Conservation (phyloP, 2,113 vertebrate genomes). For the Sylvicapra grimmia region DNA sequence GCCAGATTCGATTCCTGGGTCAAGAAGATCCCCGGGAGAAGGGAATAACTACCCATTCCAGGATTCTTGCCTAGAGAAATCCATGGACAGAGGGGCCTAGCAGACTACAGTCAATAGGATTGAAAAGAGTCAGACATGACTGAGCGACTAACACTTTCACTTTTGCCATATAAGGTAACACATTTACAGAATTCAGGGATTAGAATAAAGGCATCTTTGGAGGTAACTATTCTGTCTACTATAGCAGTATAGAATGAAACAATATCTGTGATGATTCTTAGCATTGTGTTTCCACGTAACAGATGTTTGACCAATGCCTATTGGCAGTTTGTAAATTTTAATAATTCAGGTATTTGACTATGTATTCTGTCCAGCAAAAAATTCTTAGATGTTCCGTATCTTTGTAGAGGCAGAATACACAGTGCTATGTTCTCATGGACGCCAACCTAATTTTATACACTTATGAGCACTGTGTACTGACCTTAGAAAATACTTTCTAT, state of each 20-base stretch:
- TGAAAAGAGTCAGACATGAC: not conserved
- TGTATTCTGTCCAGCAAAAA: not conserved
- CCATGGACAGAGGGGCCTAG: not conserved
- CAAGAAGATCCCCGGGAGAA: not conserved
- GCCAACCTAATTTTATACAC: not conserved
- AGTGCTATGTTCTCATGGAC: not conserved
- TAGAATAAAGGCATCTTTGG: not conserved
- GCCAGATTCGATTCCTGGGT: not conserved
- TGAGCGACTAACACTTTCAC: not conserved
- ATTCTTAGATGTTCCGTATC: not conserved
- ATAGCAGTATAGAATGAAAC: not conserved
- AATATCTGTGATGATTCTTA: not conserved
- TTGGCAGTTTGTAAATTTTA: not conserved
- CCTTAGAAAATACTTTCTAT: not conserved
- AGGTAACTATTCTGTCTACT: not conserved
- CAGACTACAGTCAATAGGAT: not conserved
- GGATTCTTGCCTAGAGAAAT: not conserved
- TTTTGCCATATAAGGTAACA: not conserved
- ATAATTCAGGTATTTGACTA: not conserved
- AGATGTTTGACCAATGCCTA: not conserved
- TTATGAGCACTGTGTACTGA: not conserved
- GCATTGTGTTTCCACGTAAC: not conserved
- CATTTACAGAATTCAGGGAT: not conserved
- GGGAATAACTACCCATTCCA: not conserved
- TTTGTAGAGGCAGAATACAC: not conserved